Conservation (phyloP, 2,113 vertebrate species). For the Mus pahari region DNA sequence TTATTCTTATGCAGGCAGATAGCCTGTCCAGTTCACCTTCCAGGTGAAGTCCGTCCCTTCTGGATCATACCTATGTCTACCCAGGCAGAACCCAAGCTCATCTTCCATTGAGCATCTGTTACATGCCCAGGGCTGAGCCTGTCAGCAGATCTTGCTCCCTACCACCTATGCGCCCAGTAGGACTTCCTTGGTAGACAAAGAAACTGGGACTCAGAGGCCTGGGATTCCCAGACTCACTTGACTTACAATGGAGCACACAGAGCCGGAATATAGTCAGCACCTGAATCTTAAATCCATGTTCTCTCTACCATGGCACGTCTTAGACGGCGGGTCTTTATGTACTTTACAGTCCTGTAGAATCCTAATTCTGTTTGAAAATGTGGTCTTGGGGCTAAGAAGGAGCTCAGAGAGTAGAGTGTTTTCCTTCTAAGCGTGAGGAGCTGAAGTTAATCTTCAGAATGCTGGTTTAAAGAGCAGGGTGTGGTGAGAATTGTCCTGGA, state of each 20-base stretch:
- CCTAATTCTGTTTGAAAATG: neutral
- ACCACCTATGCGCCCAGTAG: neutral
- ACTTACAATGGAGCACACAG: neutral
- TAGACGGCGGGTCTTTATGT: neutral
- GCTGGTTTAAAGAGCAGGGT: too few species aligned
- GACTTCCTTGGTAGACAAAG: neutral
- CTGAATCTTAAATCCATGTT: neutral
- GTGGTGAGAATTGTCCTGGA: neutral
- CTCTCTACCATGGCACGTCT: accelerated
- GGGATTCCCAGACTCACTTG: neutral
- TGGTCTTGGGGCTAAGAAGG: neutral
- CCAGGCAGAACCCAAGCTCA: neutral
- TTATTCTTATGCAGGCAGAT: neutral
- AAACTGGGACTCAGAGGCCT: neutral
- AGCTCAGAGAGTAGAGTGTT: neutral
- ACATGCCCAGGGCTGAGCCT: accelerated
- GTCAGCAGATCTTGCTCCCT: accelerated
- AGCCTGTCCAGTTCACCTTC: neutral
- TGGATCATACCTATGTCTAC: neutral
- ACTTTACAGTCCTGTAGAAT: neutral
- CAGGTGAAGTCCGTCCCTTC: neutral
- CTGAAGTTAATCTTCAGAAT: neutral
- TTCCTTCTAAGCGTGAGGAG: neutral
- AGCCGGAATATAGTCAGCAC: neutral
- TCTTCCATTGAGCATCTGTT: accelerated